Base-by-base conservation (phyloP, 2,888 invertebrate genomes). In the Trisateles emortualis region DNA sequence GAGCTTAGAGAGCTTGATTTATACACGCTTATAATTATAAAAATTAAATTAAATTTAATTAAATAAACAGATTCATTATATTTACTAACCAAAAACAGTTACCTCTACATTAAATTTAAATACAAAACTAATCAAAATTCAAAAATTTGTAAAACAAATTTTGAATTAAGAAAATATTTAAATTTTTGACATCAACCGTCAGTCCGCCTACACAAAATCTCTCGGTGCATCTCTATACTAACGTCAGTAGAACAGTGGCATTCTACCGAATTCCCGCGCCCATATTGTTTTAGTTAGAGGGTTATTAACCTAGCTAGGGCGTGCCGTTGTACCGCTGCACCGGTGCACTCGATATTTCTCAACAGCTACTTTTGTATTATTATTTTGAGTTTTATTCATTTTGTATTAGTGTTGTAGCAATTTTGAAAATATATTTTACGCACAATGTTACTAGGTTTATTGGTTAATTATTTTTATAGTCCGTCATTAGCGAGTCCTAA, bases 211-310 rank as follows among this genome's bases (percentile, higher is more conserved):
- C 17, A 39, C 9, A 41, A 36, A 24, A 43, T 48, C 51, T 69
- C 64, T 47, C 59, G 74, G 66, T 76, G 52, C 38, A 64, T 10
- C 68, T 26, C 26, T 3, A 19, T 2, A 2, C 19, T 19, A 19
- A 19, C 19, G 5, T 3, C 72, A 65, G 64, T 75, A 74, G 74
- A 68, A 74, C 77, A 74, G 80, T 77, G 83, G 86, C 86, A 84
- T 84, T 83, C 76, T 81, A 85, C 79, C 78, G 76, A 87, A 88
- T 86, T 87, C 88, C 76, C 84, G 81, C 79, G 76, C 84, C 88
- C 88, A 86, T 90, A 90, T 90, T 90, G 89, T 91, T 89, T 88
- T 88, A 88, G 83, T 87, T 81, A 80, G 73, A 76, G 84, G 87
- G 87, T 88, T 87, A 86, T 84, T 88, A 86, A 88, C 88, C 87